These are phyloP conservation scores for Cheiracanthium punctorium DNA, from an alignment of 2,888 invertebrate genomes.

Conservation along the genomic window DNA sequence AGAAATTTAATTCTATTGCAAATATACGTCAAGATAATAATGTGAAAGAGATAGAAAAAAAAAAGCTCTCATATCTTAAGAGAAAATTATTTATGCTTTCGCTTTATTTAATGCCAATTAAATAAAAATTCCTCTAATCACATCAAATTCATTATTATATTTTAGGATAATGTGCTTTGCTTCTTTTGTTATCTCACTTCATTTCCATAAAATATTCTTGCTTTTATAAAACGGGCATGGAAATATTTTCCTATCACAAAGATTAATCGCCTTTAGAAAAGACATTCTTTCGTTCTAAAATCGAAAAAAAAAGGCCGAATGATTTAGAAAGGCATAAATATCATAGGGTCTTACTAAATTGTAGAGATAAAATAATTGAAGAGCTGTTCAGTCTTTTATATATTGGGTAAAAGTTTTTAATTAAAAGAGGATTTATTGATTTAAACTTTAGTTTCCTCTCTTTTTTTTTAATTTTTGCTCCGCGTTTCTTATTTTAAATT, in stretches of 20 bases:
- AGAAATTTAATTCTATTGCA: no score
- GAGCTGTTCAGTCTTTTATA: not conserved
- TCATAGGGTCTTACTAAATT: not conserved
- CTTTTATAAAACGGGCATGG: not conserved
- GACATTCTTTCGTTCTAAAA: not conserved
- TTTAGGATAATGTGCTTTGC: no score
- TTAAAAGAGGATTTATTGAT: not conserved
- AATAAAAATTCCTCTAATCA: no score
- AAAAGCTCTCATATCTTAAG: no score
- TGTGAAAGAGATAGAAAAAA: no score
- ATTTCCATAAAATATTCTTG: not conserved
- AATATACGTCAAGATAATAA: no score
- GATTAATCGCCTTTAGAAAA: not conserved
- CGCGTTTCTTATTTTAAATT: no score
- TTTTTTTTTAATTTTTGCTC: not conserved
- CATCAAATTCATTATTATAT: no score
- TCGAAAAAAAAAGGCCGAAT: not conserved
- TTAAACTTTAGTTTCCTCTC: no score
- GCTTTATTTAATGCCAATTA: no score
- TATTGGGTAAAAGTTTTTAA: not conserved
- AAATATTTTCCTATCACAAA: not conserved
- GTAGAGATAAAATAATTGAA: not conserved
- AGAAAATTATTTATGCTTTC: no score
- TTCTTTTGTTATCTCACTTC: no score
- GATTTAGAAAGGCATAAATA: not conserved